These are phyloP conservation scores for Varanus salvator DNA, from an alignment of 2,113 vertebrate genomes.

Conservation along the genomic window DNA sequence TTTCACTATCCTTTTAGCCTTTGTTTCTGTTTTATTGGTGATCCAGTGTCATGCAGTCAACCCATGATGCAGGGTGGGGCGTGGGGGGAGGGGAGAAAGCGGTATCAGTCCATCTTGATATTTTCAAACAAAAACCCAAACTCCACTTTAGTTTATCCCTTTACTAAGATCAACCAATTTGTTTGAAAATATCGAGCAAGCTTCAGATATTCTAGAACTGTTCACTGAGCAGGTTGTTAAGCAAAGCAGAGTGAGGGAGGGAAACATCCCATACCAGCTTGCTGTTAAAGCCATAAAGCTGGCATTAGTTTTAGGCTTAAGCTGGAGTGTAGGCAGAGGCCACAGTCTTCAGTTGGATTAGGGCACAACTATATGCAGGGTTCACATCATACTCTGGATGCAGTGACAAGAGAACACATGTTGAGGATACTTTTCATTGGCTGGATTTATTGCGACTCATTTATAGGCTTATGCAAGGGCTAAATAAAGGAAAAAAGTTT, in stretches of 20 bases:
- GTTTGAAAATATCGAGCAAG: background rate
- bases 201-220: background rate
- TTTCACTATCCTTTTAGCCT: background rate
- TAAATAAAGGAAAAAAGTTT: too few relatives aligned
- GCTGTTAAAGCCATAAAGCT: too few relatives aligned
- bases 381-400: too few relatives aligned
- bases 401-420: too few relatives aligned
- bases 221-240: background rate
- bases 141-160: background rate
- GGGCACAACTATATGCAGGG: background rate
- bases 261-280: too few relatives aligned
- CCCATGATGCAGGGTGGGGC: too few relatives aligned
- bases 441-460: too few relatives aligned
- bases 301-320: background rate
- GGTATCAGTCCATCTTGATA: background rate
- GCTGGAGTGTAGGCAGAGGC: background rate
- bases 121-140: background rate
- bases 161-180: background rate
- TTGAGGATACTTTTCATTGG: too few relatives aligned
- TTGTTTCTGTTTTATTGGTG: background rate
- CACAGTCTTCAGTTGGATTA: background rate
- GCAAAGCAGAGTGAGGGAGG: too few relatives aligned
- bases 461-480: too few relatives aligned
- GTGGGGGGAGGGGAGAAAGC: background rate
- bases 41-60: background rate